Evolutionary conservation across 2,888 invertebrate genomes (phyloP), one percentile per base, ranked within the genome.

Genomic region (Ceraclea dissimilis): DNA sequence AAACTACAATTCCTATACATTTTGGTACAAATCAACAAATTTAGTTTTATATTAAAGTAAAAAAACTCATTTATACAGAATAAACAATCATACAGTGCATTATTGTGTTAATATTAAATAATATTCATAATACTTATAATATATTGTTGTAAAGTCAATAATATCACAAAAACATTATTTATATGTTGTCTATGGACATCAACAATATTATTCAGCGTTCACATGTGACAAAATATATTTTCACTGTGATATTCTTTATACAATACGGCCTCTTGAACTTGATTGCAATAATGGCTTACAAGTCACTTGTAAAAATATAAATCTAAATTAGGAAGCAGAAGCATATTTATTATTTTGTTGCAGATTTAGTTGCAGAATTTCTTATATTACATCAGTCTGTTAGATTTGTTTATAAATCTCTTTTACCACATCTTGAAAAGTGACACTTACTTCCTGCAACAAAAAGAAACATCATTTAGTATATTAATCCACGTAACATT

Each of bases 381-480:
- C 54, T 54, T 51, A 51, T 43, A 34, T 18, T 26, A 58, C 54
- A 51, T 60, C 54, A 56, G 48, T 59, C 51, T 21, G 56, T 53
- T 59, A 54, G 51, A 50, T 53, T n/a, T 54, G 22, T 51, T 46
- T 54, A 39, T 33, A 52, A 51, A n/a, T n/a, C n/a, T 34, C 44
- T 50, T 56, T 55, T 62, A 60, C 58, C 60, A 54, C 52, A 59
- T 57, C 59, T 52, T 56, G 44, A 56, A 57, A 57, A 50, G 54
- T 51, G 52, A 69, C 74, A 78, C 78, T 78, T 77, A 78, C 78
- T 78, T 78, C 77, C 78, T 78, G 78, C 69, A 78, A 78, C 75
- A 77, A 59, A 57, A 39, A 60, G 50, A 60, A 60, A 51, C 16
- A 43, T 34, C 11, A n/a, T n/a, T n/a, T 48, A 10, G 6, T 44